Conservation (phyloP, 2,113 vertebrate genomes). For the Lethenteron reissneri region DNA sequence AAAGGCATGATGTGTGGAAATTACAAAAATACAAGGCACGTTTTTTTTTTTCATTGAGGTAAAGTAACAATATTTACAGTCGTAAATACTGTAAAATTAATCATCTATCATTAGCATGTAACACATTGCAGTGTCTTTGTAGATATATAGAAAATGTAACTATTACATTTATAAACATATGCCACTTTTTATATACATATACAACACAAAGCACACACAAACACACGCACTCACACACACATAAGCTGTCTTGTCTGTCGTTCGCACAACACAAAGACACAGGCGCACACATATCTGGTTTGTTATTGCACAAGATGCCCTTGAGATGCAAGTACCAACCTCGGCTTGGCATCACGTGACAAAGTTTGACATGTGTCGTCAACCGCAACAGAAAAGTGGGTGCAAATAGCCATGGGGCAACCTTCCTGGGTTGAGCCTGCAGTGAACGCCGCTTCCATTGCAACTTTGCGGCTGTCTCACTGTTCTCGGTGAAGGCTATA, state of each 20-base stretch:
- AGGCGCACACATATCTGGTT: too few species aligned
- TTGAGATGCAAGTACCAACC: slow-evolving; percentile 20
- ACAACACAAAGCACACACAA: neutral
- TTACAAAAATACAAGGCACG: too few species aligned
- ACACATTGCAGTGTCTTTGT: neutral
- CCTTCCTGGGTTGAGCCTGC: neutral
- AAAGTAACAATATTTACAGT: too few species aligned
- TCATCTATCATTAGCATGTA: too few species aligned
- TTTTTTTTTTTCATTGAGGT: too few species aligned
- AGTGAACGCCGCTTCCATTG: too few species aligned
- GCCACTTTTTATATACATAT: neutral
- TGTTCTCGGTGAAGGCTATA: too few species aligned
- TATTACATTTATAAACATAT: neutral
- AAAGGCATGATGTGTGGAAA: too few species aligned
- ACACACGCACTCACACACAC: slow-evolving; percentile 2
- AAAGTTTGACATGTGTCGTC: slow-evolving; percentile 87
- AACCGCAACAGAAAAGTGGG: slow-evolving; percentile 99
- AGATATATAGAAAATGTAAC: neutral
- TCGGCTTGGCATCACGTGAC: slow-evolving; percentile 60
- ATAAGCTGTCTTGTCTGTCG: neutral
- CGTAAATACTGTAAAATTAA: too few species aligned
- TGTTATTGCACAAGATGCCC: too few species aligned
- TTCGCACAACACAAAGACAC: too few species aligned
- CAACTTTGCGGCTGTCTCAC: too few species aligned
- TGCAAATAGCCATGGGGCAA: slow-evolving; percentile 92